Conservation (phyloP, 2,113 vertebrate species). For the Vicugna pacos region DNA sequence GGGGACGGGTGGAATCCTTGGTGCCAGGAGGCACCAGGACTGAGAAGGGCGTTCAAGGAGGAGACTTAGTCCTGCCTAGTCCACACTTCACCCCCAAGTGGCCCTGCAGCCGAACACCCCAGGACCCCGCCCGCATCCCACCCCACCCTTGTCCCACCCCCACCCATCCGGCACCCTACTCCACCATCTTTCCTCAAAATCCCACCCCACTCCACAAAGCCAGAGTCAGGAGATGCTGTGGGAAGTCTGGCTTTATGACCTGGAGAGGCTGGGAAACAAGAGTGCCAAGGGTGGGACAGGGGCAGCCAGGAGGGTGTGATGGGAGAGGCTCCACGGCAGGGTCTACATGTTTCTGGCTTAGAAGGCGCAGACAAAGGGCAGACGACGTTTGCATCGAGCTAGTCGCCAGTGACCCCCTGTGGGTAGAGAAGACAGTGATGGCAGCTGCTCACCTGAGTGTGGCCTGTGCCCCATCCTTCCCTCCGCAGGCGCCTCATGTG, state of each 20-base stretch:
- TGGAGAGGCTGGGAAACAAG: too few species aligned
- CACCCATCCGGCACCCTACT: fast-evolving
- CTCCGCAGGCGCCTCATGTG: neutral
- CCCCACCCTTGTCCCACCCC: fast-evolving
- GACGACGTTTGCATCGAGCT: fast-evolving
- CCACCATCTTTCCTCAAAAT: neutral
- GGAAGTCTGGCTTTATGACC: constrained; percentile 34
- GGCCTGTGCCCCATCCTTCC: too few species aligned
- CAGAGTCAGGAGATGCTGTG: neutral
- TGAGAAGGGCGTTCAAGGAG: too few species aligned
- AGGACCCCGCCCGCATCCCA: fast-evolving
- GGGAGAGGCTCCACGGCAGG: fast-evolving
- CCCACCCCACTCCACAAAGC: neutral
- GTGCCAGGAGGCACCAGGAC: neutral
- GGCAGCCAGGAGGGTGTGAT: fast-evolving
- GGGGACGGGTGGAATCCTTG: fast-evolving
- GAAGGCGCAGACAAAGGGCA: constrained; percentile 65
- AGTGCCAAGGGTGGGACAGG: neutral
- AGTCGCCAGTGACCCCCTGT: constrained; percentile 60
- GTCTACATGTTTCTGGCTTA: neutral
- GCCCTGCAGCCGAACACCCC: neutral
- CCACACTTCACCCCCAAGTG: fast-evolving
- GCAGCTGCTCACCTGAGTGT: neutral
- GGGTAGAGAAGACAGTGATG: neutral
- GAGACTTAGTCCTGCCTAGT: fast-evolving